These are phyloP conservation scores for Triplophysa bombifrons DNA, from an alignment of 2,797 vertebrate species.

Conservation along the genomic window DNA sequence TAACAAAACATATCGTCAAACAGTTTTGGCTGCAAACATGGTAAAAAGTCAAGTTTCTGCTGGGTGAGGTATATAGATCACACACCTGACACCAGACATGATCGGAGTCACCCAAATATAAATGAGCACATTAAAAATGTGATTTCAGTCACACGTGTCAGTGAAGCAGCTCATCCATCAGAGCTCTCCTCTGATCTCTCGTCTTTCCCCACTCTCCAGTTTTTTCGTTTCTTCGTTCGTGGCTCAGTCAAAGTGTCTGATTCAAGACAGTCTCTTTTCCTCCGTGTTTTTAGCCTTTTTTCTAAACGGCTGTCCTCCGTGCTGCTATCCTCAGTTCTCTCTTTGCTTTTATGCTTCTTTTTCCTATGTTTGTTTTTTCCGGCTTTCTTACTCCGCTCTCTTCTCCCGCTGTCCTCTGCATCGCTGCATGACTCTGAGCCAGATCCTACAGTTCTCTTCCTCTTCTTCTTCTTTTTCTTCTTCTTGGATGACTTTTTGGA, in stretches of 20 bases:
- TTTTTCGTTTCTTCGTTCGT: constrained; percentile 82
- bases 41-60: constrained; percentile 6
- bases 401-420: constrained; percentile 53
- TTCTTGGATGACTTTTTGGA: constrained; percentile 90
- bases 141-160: neutral
- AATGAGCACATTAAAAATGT: neutral
- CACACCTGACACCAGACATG: neutral
- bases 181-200: constrained; percentile 59
- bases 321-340: constrained; percentile 74
- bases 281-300: constrained; percentile 68
- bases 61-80: constrained; percentile 34
- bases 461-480: constrained; percentile 89
- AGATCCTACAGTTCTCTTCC: constrained; percentile 75
- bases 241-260: constrained; percentile 57
- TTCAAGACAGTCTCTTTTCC: constrained; percentile 59
- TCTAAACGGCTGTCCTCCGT: constrained; percentile 73
- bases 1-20: constrained; percentile 33
- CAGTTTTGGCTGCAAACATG: neutral
- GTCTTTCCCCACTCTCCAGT: constrained; percentile 78
- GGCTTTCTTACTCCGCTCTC: constrained; percentile 69
- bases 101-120: constrained; percentile 9
- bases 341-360: constrained; percentile 70
- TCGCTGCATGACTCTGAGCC: constrained; percentile 68
- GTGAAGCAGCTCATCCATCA: constrained; percentile 45
- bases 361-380: constrained; percentile 71